These are phyloP conservation scores for Ariopsis seemanni DNA, from an alignment of 2,113 vertebrate genomes.

Conservation along the genomic window DNA sequence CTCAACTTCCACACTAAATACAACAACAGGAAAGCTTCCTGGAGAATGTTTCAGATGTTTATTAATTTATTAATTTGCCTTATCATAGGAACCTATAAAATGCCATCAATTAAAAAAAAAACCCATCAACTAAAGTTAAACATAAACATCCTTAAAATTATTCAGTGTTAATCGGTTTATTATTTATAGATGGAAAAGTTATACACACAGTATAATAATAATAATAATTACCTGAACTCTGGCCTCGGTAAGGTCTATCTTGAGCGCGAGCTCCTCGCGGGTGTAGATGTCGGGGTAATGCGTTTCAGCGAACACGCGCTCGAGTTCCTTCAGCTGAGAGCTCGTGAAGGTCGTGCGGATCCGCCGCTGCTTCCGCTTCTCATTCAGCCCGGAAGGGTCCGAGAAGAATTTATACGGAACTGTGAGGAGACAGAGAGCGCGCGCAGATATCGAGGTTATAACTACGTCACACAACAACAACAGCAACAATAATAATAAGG, in stretches of 20 bases:
- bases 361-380: constrained; percentile 95
- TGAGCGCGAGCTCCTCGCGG: constrained; percentile 93
- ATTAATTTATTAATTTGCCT: not conserved
- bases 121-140: too few relatives aligned
- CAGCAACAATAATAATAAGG: not conserved
- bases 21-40: not conserved
- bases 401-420: constrained; percentile 99
- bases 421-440: constrained; percentile 55
- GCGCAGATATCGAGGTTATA: not conserved
- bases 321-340: constrained; percentile 96
- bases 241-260: constrained; percentile 96
- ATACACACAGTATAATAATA: not conserved
- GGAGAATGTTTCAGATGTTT: not conserved
- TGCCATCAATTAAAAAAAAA: not conserved
- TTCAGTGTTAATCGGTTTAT: not conserved
- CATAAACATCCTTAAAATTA: not conserved
- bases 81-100: not conserved
- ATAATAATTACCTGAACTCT: constrained; percentile 83
- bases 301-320: constrained; percentile 96
- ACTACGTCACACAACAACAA: not conserved
- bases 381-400: constrained; percentile 95
- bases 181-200: not conserved
- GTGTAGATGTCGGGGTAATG: constrained; percentile 99
- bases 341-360: constrained; percentile 98
- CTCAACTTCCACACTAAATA: not conserved